Percentiles rank a stretch among this genome's conserved stretches.
phyloP scores from a whole-genome alignment of 2,113 vertebrate genomes.

The Barnardius zonarius region DNA sequence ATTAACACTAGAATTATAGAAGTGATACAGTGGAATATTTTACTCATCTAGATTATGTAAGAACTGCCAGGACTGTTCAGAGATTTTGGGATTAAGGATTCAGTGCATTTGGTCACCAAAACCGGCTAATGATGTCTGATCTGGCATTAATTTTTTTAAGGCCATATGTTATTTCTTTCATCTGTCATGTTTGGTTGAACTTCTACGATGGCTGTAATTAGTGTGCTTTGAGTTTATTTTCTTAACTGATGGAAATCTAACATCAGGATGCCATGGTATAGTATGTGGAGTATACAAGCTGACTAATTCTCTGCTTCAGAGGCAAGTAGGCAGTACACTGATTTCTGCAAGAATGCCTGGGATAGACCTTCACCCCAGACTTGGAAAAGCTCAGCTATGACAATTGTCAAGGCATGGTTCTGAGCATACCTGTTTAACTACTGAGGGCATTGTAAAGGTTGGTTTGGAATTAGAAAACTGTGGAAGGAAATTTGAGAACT shows the following conservation, averaged over 20 bases:
- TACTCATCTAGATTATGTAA: neutral
- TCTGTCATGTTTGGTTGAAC: neutral
- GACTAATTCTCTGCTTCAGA: neutral
- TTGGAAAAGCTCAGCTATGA: neutral
- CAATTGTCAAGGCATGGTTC: neutral
- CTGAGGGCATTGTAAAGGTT: neutral
- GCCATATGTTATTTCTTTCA: neutral
- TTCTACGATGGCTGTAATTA: neutral
- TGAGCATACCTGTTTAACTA: neutral
- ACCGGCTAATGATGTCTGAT: neutral
- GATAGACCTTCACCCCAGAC: neutral
- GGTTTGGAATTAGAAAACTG: neutral
- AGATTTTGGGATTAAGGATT: neutral
- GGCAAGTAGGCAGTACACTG: neutral
- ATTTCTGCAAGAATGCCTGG: neutral
- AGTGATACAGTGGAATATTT: neutral
- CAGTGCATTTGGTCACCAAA: neutral
- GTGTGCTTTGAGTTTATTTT: neutral
- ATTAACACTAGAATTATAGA: neutral
- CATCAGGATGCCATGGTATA: neutral
- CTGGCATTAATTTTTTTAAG: neutral
- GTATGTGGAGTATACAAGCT: rapidly evolving
- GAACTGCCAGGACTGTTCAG: neutral
- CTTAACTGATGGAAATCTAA: neutral
- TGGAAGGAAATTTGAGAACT: neutral